Conservation (phyloP, 2,113 vertebrate species). For the Scortum barcoo region DNA sequence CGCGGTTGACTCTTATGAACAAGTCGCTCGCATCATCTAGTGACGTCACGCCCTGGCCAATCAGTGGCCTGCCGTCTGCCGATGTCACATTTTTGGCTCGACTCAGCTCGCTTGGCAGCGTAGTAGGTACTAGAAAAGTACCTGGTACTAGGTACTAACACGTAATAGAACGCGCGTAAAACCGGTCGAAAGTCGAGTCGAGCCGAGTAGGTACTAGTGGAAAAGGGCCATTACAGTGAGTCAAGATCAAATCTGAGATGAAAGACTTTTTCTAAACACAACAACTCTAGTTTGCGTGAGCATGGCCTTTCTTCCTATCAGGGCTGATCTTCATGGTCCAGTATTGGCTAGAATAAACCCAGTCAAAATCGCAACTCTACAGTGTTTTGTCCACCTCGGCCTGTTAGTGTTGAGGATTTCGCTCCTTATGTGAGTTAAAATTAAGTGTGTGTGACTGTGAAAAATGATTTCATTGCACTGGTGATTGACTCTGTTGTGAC, state of each 20-base stretch:
- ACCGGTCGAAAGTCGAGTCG: too few species aligned
- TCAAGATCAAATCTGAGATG: slow-evolving; percentile 11
- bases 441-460: not conserved
- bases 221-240: too few species aligned
- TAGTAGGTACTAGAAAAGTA: too few species aligned
- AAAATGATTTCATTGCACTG: not conserved
- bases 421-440: not conserved
- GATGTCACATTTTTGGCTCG: too few species aligned
- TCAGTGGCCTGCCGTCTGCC: too few species aligned
- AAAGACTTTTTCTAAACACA: not conserved
- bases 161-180: too few species aligned
- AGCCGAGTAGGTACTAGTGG: too few species aligned
- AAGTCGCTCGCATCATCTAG: too few species aligned
- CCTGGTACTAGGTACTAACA: too few species aligned
- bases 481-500: not conserved
- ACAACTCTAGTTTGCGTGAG: not conserved
- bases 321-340: not conserved
- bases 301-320: not conserved
- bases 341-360: not conserved
- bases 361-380: not conserved
- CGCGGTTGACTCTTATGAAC: too few species aligned
- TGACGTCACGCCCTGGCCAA: too few species aligned
- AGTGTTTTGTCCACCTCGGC: not conserved
- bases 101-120: too few species aligned
- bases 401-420: not conserved